Evolutionary conservation across 2,888 invertebrate genomes (phyloP).

Genomic region (Rhamphomyia laevipes): DNA sequence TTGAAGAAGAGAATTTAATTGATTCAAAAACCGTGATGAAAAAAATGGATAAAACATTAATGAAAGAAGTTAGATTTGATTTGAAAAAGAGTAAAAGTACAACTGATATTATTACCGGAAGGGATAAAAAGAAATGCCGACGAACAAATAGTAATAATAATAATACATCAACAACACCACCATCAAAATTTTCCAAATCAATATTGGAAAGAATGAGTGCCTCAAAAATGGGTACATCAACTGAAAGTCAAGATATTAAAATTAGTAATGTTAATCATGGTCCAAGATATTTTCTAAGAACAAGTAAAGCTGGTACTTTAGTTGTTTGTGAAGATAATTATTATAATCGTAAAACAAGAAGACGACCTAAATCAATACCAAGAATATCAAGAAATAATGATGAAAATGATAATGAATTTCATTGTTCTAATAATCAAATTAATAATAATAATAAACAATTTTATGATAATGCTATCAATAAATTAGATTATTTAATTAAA

Average conservation of each 20-base stretch:
- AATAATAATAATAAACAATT: background rate
- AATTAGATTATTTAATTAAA: background rate
- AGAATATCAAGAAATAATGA: background rate
- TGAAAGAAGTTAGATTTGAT: conserved; percentile 13
- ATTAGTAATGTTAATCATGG: conserved; percentile 18
- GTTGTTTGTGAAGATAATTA: conserved; percentile 42
- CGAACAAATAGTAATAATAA: conserved; percentile 29
- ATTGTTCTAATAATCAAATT: background rate
- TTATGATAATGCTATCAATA: background rate
- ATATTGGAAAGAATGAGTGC: conserved; percentile 34
- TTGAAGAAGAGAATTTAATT: background rate
- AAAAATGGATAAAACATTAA: background rate
- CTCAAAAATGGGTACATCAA: conserved; percentile 30
- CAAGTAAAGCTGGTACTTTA: conserved; percentile 43
- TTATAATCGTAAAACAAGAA: conserved; percentile 25
- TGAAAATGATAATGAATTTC: background rate
- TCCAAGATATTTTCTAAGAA: conserved; percentile 39
- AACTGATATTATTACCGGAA: conserved; percentile 19
- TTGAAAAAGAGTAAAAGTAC: conserved; percentile 16
- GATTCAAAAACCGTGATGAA: background rate
- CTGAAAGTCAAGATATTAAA: conserved; percentile 26
- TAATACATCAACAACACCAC: no score
- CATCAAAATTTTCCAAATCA: conserved; percentile 23
- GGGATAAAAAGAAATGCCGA: conserved; percentile 30
- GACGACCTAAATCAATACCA: conserved; percentile 18